These are phyloP conservation scores for Orthosia gracilis DNA, from an alignment of 2,888 invertebrate genomes.

Conservation along the genomic window DNA sequence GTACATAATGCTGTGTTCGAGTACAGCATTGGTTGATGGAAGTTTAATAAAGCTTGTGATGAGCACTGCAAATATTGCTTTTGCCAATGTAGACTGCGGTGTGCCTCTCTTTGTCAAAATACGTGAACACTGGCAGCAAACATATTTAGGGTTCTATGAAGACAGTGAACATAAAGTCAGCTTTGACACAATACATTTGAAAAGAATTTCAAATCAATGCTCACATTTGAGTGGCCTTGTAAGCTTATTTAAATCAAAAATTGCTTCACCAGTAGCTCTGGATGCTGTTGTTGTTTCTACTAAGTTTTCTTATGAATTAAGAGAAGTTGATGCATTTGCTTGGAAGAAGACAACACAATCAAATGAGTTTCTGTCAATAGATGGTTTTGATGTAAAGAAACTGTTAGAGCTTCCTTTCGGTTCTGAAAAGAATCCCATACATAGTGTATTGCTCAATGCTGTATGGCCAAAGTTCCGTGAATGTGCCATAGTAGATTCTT, in stretches of 20 bases:
- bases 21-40: constrained; percentile 92
- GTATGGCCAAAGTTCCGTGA: constrained; percentile 97
- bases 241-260: constrained; percentile 97
- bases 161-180: constrained; percentile 94
- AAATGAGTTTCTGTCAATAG: constrained; percentile 88
- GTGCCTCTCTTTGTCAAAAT: constrained; percentile 97
- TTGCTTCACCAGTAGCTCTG: constrained; percentile 92
- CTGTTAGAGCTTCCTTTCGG: constrained; percentile 95
- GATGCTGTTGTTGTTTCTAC: constrained; percentile 94
- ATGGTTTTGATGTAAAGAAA: constrained; percentile 88
- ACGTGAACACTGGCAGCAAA: constrained; percentile 95
- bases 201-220: constrained; percentile 95
- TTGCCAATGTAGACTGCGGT: constrained; percentile 95
- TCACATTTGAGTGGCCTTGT: constrained; percentile 96
- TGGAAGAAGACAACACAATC: constrained; percentile 91
- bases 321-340: constrained; percentile 91
- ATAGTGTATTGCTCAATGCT: constrained; percentile 94
- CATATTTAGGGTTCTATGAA: constrained; percentile 95
- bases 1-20: constrained; percentile 95
- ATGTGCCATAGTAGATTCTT: constrained; percentile 96
- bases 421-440: constrained; percentile 95
- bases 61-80: constrained; percentile 96
- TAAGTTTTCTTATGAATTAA: constrained; percentile 94
- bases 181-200: constrained; percentile 97
- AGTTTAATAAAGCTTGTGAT: constrained; percentile 94